phyloP scores from a whole-genome alignment of 2,113 vertebrate genomes.

The Eublepharis macularius region DNA sequence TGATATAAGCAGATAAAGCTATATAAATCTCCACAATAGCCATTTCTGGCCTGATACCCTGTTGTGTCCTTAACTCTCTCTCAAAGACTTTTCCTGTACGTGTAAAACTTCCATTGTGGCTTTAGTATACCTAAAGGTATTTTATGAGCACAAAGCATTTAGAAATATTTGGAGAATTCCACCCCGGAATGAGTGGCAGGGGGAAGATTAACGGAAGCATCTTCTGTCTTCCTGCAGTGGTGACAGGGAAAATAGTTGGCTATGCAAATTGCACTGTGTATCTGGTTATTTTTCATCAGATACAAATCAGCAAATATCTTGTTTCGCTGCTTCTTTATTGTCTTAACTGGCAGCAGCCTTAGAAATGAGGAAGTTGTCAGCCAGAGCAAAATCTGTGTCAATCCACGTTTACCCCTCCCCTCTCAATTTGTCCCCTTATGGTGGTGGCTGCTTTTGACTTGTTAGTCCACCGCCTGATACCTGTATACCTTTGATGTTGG shows the following conservation, averaged over 20 bases:
- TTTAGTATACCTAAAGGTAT: background rate
- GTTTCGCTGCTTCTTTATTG: background rate
- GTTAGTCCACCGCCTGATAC: background rate
- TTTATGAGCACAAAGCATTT: constrained; percentile 18
- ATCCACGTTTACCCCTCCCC: no score
- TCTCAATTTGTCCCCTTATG: background rate
- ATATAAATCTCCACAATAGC: background rate
- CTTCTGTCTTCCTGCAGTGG: background rate
- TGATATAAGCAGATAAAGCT: background rate
- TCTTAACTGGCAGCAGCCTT: background rate
- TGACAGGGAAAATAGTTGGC: constrained; percentile 1
- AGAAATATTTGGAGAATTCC: background rate
- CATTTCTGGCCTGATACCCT: background rate
- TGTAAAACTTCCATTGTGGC: background rate
- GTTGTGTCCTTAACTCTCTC: background rate
- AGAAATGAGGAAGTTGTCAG: background rate
- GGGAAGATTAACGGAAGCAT: background rate
- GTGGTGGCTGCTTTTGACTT: background rate
- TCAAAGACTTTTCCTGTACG: background rate
- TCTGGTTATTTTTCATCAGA: background rate
- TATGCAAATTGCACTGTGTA: background rate
- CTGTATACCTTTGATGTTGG: background rate
- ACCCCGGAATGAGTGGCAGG: background rate
- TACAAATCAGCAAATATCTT: background rate
- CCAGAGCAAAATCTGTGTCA: background rate